Percentiles rank a stretch among this genome's conserved stretches.
phyloP scores from a whole-genome alignment of 2,888 invertebrate genomes.

The Zeuzera pyrina region DNA sequence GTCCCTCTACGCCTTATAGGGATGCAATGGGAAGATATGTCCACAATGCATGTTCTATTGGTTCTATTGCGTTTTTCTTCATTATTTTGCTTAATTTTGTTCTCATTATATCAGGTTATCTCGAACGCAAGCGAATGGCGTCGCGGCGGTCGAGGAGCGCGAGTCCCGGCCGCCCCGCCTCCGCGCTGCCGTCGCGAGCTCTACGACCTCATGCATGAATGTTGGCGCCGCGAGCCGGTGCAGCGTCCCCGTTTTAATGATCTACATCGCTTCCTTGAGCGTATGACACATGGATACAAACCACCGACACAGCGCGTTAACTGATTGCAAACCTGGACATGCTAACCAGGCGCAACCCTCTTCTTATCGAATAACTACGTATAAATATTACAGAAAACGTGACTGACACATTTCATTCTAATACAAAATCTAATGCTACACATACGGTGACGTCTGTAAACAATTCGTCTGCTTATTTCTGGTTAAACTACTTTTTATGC shows the following conservation, averaged over 20 bases:
- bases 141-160: conserved; percentile 48
- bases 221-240: conserved; percentile 87
- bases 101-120: conserved; percentile 79
- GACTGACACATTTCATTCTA: neutral
- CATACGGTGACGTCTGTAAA: no score
- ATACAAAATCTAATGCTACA: neutral
- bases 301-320: conserved; percentile 53
- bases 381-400: no score
- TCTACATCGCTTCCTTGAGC: conserved; percentile 88
- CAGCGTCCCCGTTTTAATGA: conserved; percentile 90
- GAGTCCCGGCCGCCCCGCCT: conserved; percentile 75
- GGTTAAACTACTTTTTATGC: no score
- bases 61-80: no score
- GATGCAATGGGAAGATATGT: no score
- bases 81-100: no score
- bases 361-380: no score
- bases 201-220: conserved; percentile 92
- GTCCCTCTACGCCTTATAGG: no score
- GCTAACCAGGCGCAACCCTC: no score
- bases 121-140: conserved; percentile 78
- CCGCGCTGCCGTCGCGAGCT: conserved; percentile 88
- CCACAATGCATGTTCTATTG: no score
- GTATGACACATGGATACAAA: conserved; percentile 79
- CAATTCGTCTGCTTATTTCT: no score
- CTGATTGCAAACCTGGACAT: no score